These are phyloP conservation scores for Philopedon plagiatum DNA, from an alignment of 2,888 invertebrate species.

Conservation along the genomic window DNA sequence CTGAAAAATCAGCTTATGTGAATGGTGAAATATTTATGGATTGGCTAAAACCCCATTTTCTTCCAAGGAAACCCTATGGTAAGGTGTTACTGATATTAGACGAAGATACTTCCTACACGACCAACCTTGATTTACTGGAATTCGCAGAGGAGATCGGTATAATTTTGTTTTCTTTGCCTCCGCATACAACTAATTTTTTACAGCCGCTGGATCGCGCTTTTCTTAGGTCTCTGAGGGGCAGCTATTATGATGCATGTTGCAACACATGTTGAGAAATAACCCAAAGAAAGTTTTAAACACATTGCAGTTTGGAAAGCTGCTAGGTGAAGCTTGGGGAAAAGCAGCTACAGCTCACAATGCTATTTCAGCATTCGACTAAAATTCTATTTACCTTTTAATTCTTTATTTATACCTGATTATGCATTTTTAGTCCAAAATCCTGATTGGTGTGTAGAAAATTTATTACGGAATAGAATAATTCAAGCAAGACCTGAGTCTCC, in stretches of 20 bases:
- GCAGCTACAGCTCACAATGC: conserved; percentile 47
- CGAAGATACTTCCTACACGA: conserved; percentile 18
- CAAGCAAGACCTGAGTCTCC: conserved; percentile 8
- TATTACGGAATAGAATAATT: background rate
- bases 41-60: conserved; percentile 16
- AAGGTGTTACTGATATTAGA: conserved; percentile 21
- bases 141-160: conserved; percentile 24
- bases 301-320: conserved; percentile 48
- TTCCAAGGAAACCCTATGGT: conserved; percentile 17
- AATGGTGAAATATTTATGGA: conserved; percentile 6
- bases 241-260: conserved; percentile 6
- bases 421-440: conserved; percentile 26
- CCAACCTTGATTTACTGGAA: conserved; percentile 23
- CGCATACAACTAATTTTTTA: conserved; percentile 23
- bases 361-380: conserved; percentile 28
- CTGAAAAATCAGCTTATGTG: background rate
- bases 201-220: conserved; percentile 7
- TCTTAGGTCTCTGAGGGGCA: conserved; percentile 11
- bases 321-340: conserved; percentile 47
- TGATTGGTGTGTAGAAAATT: conserved; percentile 1
- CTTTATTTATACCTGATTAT: too few species aligned
- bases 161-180: conserved; percentile 26
- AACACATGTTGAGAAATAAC: conserved; percentile 17
- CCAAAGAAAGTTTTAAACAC: conserved; percentile 35
- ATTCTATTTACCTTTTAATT: too few species aligned